phyloP scores from a whole-genome alignment of 2,797 vertebrate species.

The Threskiornis aethiopicus region DNA sequence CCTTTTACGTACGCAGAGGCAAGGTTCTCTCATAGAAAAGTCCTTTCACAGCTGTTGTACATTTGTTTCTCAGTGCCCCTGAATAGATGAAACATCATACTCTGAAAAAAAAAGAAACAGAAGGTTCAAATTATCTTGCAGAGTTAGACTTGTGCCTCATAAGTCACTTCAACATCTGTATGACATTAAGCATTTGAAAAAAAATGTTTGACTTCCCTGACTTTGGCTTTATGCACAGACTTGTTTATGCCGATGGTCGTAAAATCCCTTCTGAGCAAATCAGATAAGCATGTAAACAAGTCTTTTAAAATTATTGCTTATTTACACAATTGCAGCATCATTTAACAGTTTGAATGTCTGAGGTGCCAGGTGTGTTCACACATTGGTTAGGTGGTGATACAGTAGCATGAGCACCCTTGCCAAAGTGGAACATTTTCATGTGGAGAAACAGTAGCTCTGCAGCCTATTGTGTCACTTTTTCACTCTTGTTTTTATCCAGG shows the following conservation, averaged over 20 bases:
- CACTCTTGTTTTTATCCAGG: neutral
- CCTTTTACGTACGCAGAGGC: neutral
- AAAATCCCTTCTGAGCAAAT: conserved; percentile 2
- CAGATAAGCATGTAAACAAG: neutral
- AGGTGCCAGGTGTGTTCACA: neutral
- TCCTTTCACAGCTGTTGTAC: neutral
- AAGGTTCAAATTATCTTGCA: neutral
- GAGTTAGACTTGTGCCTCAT: neutral
- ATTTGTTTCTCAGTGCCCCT: neutral
- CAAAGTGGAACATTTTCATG: neutral
- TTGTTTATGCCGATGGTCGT: neutral
- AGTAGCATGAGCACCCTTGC: neutral
- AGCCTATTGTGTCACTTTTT: neutral
- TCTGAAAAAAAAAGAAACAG: neutral
- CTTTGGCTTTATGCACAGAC: neutral
- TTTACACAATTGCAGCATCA: neutral
- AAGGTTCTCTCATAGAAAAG: neutral
- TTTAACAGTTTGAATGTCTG: neutral
- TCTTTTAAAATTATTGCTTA: neutral
- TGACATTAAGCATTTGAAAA: neutral
- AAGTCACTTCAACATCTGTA: neutral
- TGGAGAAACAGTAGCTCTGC: neutral
- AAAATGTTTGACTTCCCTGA: neutral
- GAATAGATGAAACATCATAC: neutral
- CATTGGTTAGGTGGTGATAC: neutral